Evolutionary conservation across 2,888 invertebrate genomes (phyloP), one percentile per base, ranked within the genome.

Genomic region (Aleiodes leptofemur): DNA sequence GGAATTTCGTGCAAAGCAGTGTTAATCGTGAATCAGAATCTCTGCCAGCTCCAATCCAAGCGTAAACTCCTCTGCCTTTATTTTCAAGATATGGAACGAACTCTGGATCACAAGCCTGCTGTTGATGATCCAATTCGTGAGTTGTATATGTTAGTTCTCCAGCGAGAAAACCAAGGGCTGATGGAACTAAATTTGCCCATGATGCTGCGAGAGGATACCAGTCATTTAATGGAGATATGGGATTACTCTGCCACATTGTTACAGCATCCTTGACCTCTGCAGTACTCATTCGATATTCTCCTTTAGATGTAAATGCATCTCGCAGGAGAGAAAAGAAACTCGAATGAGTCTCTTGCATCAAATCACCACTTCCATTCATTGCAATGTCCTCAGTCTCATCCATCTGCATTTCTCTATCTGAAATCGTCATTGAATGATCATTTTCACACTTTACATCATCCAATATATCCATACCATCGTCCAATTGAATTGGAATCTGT

Each of bases 11-110:
- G 85, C 95, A 97, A 72, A 97, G 90, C 4, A 94, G 92, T 5
- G 93, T 90, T 13, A 98, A 90, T 55, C 95, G 92, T 4, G 93
- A 92, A 88, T 97, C 97, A 3, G 96, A 95, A 88, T 98, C 98
- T 5, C 98, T 92, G 0, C 97, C 97, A 6, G 96, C 96, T 1
- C 98, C 98, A 77, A 98, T 98, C 98, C 98, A 98, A 85, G 96
- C 95, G 89, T 96, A 96, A 84, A 93, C 91, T 86, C 92, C 86
- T 11, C 80, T 82, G 31, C 88, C 89, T 66, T 89, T 89, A 66
- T 89, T 89, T 74, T 89, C 88, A 11, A 89, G 78, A 70, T 88
- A 89, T 1, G 88, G 88, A n/a, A 89, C 89, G 4, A 89, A 82
- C 48, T 89, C 89, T 14, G 84, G 84, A 43, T 89, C 88, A 4